Conservation (phyloP, 2,113 vertebrate species). For the Tautogolabrus adspersus region DNA sequence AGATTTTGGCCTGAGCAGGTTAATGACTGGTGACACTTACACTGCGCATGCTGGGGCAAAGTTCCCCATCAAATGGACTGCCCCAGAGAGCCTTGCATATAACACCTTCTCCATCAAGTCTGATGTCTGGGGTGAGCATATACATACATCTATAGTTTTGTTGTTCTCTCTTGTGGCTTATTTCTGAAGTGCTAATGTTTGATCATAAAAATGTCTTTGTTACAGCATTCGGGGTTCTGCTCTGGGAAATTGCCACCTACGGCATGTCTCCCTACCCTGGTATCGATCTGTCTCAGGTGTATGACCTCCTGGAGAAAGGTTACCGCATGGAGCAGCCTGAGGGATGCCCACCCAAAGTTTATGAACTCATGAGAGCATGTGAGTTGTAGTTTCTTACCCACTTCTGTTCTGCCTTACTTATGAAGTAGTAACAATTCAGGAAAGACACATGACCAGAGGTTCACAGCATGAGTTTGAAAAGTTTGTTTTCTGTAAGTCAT, state of each 20-base stretch:
- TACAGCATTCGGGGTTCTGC: conserved; percentile 95
- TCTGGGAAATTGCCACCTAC: conserved; percentile 99
- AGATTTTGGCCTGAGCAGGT: conserved; percentile 94
- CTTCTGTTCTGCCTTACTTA: neutral
- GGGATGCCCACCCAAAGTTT: conserved; percentile 97
- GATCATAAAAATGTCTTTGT: neutral
- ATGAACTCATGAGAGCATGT: conserved; percentile 99
- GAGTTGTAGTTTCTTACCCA: conserved; percentile 76
- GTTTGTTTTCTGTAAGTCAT: neutral
- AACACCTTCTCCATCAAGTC: conserved; percentile 99
- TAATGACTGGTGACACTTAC: conserved; percentile 99
- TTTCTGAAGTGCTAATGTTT: neutral
- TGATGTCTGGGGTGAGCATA: conserved; percentile 94
- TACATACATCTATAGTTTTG: neutral
- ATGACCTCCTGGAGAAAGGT: conserved; percentile 97
- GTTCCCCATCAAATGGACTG: conserved; percentile 99
- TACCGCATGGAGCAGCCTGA: conserved; percentile 99
- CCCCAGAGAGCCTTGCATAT: conserved; percentile 97
- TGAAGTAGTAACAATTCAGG: neutral
- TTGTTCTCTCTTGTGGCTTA: neutral
- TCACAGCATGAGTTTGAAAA: too few species aligned
- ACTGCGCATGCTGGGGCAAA: conserved; percentile 99
- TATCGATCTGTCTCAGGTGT: conserved; percentile 98
- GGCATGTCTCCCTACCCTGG: conserved; percentile 99
- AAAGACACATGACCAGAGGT: too few species aligned